Evolutionary conservation across 2,888 invertebrate genomes (phyloP), one percentile per base, ranked within the genome.

Genomic region (Autographa gamma): DNA sequence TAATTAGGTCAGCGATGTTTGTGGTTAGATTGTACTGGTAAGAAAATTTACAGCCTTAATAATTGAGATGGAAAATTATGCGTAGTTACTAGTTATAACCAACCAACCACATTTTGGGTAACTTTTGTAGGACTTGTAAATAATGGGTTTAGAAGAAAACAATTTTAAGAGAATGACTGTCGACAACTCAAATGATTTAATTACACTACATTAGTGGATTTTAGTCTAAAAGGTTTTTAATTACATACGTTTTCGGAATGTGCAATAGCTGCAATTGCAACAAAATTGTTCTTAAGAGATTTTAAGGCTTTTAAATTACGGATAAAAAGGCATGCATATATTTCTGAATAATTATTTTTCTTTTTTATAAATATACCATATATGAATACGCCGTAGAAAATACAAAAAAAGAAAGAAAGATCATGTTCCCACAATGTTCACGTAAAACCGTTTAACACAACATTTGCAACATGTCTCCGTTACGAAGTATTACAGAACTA

Each of bases 401-500:
- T 1, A 13, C 11, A 0, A 25, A 25, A 11, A 19, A 56, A 19
- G 9, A 11, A 2, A 54, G 13, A 56, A 56, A 19, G 54, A 19
- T 9, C 11, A 3, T 25, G 54, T 19, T 6, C 19, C 13, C 11
- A 25, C 25, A 25, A 48, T 64, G 7, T 11, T 58, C 38, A 8
- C 19, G 19, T 14, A 0, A 31, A 48, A 9, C 25, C 52, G 60
- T 64, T 25, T 38, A 48, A 63, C 54, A 25, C 14, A 69, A 48
- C 61, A 71, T 71, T 71, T 48, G 58, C 18, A 60, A 74, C 66
- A 65, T 71, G 62, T 69, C 63, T 71, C 73, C 63, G 71, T 66
- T 69, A 76, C 74, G 73, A 71, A 81, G 63, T 77, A 70, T 63
- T 63, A 69, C 69, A 74, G 71, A 78, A 69, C 74, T 74, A 78